These are phyloP conservation scores for Malacosoma neustria DNA, from an alignment of 2,888 invertebrate genomes.

Conservation along the genomic window DNA sequence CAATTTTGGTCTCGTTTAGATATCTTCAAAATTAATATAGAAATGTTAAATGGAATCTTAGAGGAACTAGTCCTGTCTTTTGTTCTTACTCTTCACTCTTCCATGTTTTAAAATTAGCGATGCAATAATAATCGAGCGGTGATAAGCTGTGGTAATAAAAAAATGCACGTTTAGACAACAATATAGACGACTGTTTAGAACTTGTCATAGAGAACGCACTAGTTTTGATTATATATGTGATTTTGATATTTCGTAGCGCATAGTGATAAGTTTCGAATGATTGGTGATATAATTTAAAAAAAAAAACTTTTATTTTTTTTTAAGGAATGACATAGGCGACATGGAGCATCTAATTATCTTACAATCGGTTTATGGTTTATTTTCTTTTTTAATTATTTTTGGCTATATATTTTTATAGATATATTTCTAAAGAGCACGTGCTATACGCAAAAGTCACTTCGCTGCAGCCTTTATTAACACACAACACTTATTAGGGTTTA, in stretches of 20 bases:
- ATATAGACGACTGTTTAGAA: constrained; percentile 43
- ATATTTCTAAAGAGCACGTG: constrained; percentile 26
- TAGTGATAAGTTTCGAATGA: constrained; percentile 27
- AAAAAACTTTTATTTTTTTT: constrained; percentile 17
- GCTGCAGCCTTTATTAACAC: constrained; percentile 32
- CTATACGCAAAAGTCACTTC: constrained; percentile 20
- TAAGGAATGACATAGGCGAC: constrained; percentile 61
- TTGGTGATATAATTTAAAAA: constrained; percentile 20
- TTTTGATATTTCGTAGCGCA: constrained; percentile 40
- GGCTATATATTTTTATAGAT: constrained; percentile 21
- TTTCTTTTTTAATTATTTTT: constrained; percentile 18
- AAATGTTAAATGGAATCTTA: constrained; percentile 30
- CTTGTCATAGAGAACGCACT: constrained; percentile 47
- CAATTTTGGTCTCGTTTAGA: constrained; percentile 7
- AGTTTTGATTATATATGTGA: constrained; percentile 53
- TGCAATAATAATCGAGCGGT: constrained; percentile 23
- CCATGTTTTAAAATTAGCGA: constrained; percentile 61
- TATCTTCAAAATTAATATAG: constrained; percentile 7
- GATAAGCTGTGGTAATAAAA: constrained; percentile 36
- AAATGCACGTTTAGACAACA: constrained; percentile 61
- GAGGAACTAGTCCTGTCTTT: constrained; percentile 42
- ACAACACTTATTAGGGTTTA: constrained; percentile 21
- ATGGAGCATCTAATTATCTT: constrained; percentile 45
- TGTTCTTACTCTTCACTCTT: constrained; percentile 66
- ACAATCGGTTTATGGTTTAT: constrained; percentile 24